Evolutionary conservation across 2,888 invertebrate species (phyloP), one percentile per base, ranked within the genome.

Genomic region (Melieria crassipennis): DNA sequence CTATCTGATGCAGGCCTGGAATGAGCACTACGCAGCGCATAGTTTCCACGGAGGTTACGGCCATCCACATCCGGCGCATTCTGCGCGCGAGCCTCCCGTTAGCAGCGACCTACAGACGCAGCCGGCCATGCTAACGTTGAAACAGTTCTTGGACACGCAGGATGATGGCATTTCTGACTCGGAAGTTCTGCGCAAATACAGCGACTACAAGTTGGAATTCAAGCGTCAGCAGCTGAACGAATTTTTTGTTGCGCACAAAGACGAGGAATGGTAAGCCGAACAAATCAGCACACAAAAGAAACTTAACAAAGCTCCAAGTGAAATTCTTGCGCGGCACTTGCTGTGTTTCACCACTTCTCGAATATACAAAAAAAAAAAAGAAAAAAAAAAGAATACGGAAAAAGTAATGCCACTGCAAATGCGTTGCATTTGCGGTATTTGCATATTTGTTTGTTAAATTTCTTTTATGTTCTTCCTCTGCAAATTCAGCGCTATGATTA

Each of bases 211-310:
- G 88, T 89, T 96, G 82, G 99, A 99, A 82, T 99, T 98, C 87
- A 94, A 95, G 81, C 90, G 96, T 68, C 97, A 97, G 85, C 99
- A 99, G 86, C 91, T 99, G 70, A 97, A 97, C 88, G 98, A 99
- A 86, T 99, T 99, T 89, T 99, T 99, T 88, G 94, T 98, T 81
- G 94, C 95, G 61, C 99, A 99, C 89, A 99, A 99, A 88, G 99
- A 99, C 83, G 99, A 99, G 88, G 99, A 99, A 92, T 99, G 99
- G 99, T 99, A 91, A 89, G 94, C 55, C 30, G 16, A 16, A 52
- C 55, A 61, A 48, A 65, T n/a, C 61, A 30, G 48, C 46, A 13
- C 56, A 50, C 63, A 62, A 73, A 71, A 69, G 58, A 68, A 74
- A 70, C 71, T 68, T 73, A 69, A 69, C 72, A 65, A 69, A 64